These are phyloP conservation scores for Caerostris extrusa DNA, from an alignment of 1,140 invertebrate species.

Conservation along the genomic window DNA sequence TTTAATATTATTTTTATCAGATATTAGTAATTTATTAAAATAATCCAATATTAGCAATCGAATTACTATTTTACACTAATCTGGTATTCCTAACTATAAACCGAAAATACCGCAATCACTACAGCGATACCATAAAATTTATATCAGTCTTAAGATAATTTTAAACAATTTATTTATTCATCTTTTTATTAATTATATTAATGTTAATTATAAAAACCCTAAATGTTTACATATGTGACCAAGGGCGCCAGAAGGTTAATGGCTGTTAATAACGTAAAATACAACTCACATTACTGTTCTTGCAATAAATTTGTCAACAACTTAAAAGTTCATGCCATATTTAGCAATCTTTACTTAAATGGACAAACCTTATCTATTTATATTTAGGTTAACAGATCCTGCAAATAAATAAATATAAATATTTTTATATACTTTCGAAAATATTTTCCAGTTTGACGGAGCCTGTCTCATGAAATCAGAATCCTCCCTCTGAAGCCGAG, in stretches of 20 bases:
- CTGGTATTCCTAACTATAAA: too few species aligned
- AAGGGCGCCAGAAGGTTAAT: not conserved
- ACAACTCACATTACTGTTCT: not conserved
- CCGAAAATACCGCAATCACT: too few species aligned
- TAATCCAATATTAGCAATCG: too few species aligned
- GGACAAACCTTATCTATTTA: not conserved
- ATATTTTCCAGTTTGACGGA: not conserved
- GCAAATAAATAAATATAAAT: not conserved
- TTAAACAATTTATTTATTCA: too few species aligned
- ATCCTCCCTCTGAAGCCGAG: not conserved
- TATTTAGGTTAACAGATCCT: not conserved
- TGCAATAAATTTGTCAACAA: not conserved
- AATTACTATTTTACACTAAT: too few species aligned
- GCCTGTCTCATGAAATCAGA: not conserved
- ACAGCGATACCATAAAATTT: too few species aligned
- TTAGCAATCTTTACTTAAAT: not conserved
- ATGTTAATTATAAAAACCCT: not conserved
- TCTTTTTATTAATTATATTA: too few species aligned
- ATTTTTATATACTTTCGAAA: not conserved
- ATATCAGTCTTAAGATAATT: too few species aligned
- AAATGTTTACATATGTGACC: not conserved
- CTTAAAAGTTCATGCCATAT: not conserved
- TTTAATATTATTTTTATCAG: too few species aligned
- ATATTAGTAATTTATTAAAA: too few species aligned
- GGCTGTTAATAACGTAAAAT: not conserved